Percentiles rank a stretch among this genome's conserved stretches.
These are phyloP conservation scores for Microtus agrestis DNA, from an alignment of 2,797 vertebrate genomes.

Conservation along the genomic window DNA sequence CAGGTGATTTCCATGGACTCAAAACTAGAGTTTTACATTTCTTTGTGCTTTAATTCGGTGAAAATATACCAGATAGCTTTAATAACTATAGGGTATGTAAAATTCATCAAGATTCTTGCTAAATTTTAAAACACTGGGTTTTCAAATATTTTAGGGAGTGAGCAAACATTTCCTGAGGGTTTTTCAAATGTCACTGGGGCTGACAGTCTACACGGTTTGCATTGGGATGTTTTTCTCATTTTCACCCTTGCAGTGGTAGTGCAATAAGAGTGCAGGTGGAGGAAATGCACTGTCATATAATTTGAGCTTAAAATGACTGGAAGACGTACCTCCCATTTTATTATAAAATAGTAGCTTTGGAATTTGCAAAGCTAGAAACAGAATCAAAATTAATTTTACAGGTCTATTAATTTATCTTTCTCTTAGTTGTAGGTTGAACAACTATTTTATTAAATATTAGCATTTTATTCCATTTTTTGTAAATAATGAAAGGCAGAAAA, in stretches of 20 bases:
- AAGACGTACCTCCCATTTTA: neutral
- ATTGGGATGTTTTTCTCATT: neutral
- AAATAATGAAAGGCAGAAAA: neutral
- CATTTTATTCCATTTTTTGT: neutral
- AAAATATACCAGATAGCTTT: neutral
- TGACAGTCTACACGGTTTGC: neutral
- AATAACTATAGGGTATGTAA: neutral
- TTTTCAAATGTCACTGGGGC: neutral
- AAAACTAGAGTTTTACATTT: neutral
- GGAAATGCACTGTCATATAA: neutral
- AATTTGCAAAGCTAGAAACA: neutral
- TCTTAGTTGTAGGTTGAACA: neutral
- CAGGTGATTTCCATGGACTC: too few relatives aligned
- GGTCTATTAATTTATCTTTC: slow-evolving; percentile 3
- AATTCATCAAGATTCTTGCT: neutral
- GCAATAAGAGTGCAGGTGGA: neutral
- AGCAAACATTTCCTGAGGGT: neutral
- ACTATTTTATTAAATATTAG: neutral
- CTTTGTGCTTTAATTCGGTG: neutral
- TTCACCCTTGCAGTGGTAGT: neutral
- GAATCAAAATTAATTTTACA: neutral
- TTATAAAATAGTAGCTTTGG: neutral
- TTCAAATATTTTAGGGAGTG: neutral
- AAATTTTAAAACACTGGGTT: neutral
- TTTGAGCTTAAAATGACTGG: neutral